Conservation (phyloP, 2,797 vertebrate species). For the Rhinoraja longicauda region DNA sequence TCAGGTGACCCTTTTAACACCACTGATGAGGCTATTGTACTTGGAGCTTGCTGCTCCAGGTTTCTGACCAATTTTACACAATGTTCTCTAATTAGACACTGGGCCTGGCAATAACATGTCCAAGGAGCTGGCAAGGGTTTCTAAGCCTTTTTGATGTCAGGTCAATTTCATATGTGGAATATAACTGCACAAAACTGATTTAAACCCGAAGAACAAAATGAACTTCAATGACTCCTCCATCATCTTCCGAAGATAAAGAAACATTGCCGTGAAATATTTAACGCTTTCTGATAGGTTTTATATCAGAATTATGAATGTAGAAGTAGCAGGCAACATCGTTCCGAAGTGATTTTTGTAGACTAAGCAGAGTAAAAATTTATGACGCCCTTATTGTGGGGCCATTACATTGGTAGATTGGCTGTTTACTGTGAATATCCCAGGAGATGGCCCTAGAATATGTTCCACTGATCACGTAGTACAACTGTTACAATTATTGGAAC, state of each 20-base stretch:
- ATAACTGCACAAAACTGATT: background rate
- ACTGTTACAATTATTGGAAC: background rate
- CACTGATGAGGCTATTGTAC: background rate
- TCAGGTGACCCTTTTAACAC: background rate
- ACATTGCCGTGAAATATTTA: background rate
- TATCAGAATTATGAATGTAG: background rate
- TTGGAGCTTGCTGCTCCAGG: background rate
- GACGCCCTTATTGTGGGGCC: background rate
- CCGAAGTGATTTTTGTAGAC: background rate
- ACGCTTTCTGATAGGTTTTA: background rate
- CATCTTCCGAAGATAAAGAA: background rate
- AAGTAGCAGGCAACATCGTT: background rate
- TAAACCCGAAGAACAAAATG: background rate
- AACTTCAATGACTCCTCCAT: background rate
- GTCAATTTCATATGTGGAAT: background rate
- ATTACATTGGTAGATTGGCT: background rate
- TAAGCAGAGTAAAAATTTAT: slow-evolving; percentile 2
- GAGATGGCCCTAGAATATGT: background rate
- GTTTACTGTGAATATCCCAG: background rate
- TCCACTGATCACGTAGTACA: background rate
- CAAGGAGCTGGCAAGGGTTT: background rate
- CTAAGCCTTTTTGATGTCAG: background rate
- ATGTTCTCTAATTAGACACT: no score
- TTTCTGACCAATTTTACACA: background rate
- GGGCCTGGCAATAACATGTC: background rate